Percentiles rank a stretch among this genome's conserved stretches.
Evolutionary conservation across 2,113 vertebrate genomes (phyloP).

Genomic region (Prionailurus viverrinus): DNA sequence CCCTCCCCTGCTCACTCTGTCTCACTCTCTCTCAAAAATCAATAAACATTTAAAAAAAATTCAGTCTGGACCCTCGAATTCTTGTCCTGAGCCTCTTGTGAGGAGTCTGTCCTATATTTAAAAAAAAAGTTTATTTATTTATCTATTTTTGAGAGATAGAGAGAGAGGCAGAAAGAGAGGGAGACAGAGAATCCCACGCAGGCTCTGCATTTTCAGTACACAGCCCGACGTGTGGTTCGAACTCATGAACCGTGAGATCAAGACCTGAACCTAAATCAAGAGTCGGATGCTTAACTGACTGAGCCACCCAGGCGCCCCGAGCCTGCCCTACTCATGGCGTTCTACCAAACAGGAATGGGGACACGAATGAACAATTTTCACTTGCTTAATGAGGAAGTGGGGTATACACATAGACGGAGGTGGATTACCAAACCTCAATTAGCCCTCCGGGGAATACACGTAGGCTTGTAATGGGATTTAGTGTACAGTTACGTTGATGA

Average conservation of each 20-base stretch:
- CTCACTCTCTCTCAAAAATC: too few relatives aligned
- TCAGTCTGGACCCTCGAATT: constrained; percentile 42
- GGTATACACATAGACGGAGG: background rate
- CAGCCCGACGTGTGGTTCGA: too few relatives aligned
- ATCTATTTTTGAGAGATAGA: too few relatives aligned
- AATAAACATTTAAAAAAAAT: background rate
- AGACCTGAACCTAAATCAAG: too few relatives aligned
- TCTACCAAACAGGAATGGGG: constrained; percentile 47
- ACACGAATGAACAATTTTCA: background rate
- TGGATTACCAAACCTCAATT: constrained; percentile 49
- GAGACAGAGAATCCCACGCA: too few relatives aligned
- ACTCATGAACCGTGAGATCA: too few relatives aligned
- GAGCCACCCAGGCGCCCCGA: too few relatives aligned
- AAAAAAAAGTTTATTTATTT: too few relatives aligned
- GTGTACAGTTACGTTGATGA: background rate
- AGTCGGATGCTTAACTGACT: too few relatives aligned
- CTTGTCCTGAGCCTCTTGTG: background rate
- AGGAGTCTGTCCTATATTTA: background rate
- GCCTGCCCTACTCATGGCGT: background rate
- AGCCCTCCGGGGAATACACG: background rate
- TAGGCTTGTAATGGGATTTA: constrained; percentile 60
- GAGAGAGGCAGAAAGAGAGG: too few relatives aligned
- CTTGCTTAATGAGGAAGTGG: constrained; percentile 43
- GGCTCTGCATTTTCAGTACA: too few relatives aligned
- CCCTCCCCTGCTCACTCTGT: too few relatives aligned